phyloP scores from a whole-genome alignment of 2,113 vertebrate species.

The Indicator maculatus region DNA sequence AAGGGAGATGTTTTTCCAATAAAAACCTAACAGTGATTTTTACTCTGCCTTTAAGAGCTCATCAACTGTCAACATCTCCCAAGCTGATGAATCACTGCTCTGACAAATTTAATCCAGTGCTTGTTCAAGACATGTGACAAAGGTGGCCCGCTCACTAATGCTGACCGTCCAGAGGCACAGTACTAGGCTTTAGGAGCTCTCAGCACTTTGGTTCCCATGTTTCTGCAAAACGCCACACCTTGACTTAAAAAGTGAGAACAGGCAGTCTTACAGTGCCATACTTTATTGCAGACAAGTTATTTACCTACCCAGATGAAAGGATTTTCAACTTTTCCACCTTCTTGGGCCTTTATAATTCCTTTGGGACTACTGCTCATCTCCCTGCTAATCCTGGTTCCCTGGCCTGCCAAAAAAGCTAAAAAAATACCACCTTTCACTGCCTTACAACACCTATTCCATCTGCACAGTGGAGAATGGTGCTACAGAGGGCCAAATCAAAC shows the following conservation, averaged over 20 bases:
- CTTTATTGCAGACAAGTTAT: background rate
- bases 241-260: background rate
- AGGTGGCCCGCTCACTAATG: background rate
- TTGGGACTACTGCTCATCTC: background rate
- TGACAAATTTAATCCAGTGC: slow-evolving; percentile 36
- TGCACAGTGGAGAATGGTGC: background rate
- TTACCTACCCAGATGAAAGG: background rate
- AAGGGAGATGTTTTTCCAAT: background rate
- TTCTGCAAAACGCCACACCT: slow-evolving; percentile 2
- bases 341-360: background rate
- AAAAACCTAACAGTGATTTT: slow-evolving; percentile 7
- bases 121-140: background rate
- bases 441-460: background rate
- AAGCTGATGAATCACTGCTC: slow-evolving; percentile 54
- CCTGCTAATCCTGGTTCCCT: background rate
- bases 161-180: slow-evolving; percentile 1
- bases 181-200: background rate
- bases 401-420: slow-evolving; percentile 1
- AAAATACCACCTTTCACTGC: background rate
- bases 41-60: slow-evolving; percentile 37
- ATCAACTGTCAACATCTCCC: slow-evolving; percentile 19
- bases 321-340: slow-evolving; percentile 31
- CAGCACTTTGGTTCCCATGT: background rate
- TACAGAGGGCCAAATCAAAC: background rate
- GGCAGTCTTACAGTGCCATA: background rate